These are phyloP conservation scores for Sebastes reedi DNA, from an alignment of 2,797 vertebrate genomes.

Conservation along the genomic window DNA sequence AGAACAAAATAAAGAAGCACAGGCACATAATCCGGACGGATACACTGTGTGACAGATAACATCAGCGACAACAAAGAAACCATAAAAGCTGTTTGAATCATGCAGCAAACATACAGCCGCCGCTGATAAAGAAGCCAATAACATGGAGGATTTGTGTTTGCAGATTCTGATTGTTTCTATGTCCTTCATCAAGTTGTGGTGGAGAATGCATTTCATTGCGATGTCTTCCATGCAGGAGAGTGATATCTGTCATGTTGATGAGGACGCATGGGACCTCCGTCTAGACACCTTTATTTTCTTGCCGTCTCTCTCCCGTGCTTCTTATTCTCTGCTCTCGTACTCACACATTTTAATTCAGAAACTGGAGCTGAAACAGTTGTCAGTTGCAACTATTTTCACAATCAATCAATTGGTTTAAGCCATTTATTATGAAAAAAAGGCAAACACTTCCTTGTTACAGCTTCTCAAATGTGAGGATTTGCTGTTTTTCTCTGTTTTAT, in stretches of 20 bases:
- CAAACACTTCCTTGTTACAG: not conserved
- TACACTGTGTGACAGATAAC: conserved; percentile 22
- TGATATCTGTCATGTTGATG: conserved; percentile 19
- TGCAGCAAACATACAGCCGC: conserved; percentile 7
- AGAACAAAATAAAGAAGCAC: not conserved
- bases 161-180: conserved; percentile 4
- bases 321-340: not conserved
- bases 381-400: not conserved
- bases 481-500: not conserved
- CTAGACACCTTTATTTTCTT: conserved; percentile 17
- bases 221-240: not conserved
- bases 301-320: not conserved
- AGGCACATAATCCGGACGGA: conserved; percentile 2
- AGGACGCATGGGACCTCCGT: conserved; percentile 12
- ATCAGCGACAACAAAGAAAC: conserved; percentile 17
- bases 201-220: not conserved
- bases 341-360: not conserved
- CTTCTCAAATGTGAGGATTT: not conserved
- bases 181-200: not conserved
- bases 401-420: not conserved
- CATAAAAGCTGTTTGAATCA: conserved; percentile 9
- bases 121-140: conserved; percentile 14
- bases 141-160: not conserved
- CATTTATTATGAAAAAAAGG: not conserved
- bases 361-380: not conserved